Evolutionary conservation across 2,113 vertebrate genomes (phyloP).

Genomic region (Conger conger): DNA sequence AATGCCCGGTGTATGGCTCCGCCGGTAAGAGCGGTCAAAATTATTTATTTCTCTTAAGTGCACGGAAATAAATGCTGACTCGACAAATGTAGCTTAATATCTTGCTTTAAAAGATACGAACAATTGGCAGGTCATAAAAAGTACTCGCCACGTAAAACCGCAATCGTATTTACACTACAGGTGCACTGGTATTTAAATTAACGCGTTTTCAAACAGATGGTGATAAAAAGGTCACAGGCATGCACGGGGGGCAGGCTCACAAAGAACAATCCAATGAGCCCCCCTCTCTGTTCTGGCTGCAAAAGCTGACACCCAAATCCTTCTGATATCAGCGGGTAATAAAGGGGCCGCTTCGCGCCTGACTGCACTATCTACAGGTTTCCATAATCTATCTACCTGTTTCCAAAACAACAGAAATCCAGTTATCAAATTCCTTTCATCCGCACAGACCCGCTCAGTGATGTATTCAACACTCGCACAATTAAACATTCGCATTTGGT

Average conservation of each 20-base stretch:
- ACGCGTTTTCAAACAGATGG: conserved; percentile 55
- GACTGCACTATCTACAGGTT: conserved; percentile 7
- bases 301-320: conserved; percentile 54
- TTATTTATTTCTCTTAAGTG: not conserved
- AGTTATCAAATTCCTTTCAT: conserved; percentile 38
- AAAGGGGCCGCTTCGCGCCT: conserved; percentile 56
- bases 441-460: conserved; percentile 39
- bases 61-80: not conserved
- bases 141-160: not conserved
- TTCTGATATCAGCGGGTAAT: conserved; percentile 67
- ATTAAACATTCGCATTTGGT: not conserved
- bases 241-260: conserved; percentile 48
- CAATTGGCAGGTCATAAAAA: not conserved
- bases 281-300: conserved; percentile 41
- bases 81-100: not conserved
- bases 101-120: not conserved
- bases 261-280: conserved; percentile 53
- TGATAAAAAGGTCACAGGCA: conserved; percentile 66
- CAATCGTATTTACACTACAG: not conserved
- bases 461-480: not conserved
- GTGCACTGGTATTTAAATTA: conserved; percentile 36
- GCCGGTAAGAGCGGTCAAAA: no score
- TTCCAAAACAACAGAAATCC: conserved; percentile 12
- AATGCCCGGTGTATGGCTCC: not conserved
- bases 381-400: not conserved